Evolutionary conservation across 35 echinoderm and acorn worm species (phyloP).

Genomic region (Holothuria glaberrima): DNA sequence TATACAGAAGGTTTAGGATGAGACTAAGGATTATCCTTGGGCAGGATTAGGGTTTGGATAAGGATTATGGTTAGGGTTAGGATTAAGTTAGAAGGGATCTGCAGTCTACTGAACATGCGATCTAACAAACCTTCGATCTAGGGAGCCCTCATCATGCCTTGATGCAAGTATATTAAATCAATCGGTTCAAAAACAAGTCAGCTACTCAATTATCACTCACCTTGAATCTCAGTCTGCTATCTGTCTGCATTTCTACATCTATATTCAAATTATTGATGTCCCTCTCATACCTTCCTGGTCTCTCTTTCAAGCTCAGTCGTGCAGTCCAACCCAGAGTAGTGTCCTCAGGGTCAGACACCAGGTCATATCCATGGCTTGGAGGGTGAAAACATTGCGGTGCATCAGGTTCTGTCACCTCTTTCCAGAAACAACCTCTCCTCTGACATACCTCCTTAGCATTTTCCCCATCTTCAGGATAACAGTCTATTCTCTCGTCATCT

Average conservation of each 20-base stretch:
- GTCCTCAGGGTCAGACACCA: constrained; percentile 24
- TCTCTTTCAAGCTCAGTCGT: constrained; percentile 52
- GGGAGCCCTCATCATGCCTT: too few species aligned
- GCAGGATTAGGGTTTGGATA: too few species aligned
- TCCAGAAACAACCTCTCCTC: constrained; percentile 82
- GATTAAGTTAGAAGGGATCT: too few species aligned
- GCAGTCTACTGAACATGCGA: too few species aligned
- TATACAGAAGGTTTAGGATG: too few species aligned
- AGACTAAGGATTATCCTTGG: too few species aligned
- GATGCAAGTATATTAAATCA: too few species aligned
- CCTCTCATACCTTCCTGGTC: constrained; percentile 63
- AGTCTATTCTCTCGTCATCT: constrained; percentile 65
- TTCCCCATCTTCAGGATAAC: constrained; percentile 66
- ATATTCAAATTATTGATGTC: constrained; percentile 65
- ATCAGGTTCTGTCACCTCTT: constrained; percentile 10
- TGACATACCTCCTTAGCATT: constrained; percentile 54
- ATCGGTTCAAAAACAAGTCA: too few species aligned
- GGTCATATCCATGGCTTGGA: constrained; percentile 52
- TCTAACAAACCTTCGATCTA: too few species aligned
- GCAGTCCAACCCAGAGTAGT: constrained; percentile 72
- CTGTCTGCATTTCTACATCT: constrained; percentile 85
- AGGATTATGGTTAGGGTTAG: too few species aligned
- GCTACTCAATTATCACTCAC: too few species aligned
- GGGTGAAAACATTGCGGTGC: constrained; percentile 88
- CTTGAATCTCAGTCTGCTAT: constrained; percentile 78